Evolutionary conservation across 92 coral and sea anemone species (phyloP).

Genomic region (Epizoanthus illoricatus): DNA sequence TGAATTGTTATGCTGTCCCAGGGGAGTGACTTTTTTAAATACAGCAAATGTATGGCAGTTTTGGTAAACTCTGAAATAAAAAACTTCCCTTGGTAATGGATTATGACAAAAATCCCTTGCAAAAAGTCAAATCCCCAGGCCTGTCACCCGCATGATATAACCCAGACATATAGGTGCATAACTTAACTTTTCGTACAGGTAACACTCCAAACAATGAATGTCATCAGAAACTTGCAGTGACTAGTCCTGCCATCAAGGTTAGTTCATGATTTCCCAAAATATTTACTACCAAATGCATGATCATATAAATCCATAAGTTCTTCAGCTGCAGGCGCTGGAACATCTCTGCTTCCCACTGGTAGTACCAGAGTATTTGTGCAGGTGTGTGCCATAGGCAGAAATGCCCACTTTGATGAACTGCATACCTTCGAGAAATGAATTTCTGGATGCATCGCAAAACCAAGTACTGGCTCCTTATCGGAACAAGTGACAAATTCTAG

Average conservation of each 20-base stretch:
- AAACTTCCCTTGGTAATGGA: not conserved
- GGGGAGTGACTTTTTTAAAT: too few relatives aligned
- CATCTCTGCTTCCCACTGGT: constrained; percentile 22
- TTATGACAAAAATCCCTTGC: too few relatives aligned
- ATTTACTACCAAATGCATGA: constrained; percentile 22
- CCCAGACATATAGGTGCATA: too few relatives aligned
- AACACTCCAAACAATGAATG: not conserved
- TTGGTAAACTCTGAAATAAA: too few relatives aligned
- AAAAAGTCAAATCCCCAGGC: too few relatives aligned
- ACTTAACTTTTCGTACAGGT: too few relatives aligned
- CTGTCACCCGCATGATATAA: too few relatives aligned
- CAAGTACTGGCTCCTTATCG: constrained; percentile 22
- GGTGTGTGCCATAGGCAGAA: constrained; percentile 5
- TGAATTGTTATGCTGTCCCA: too few relatives aligned
- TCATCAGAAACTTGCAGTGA: not conserved
- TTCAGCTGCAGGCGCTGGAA: not conserved
- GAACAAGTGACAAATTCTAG: constrained; percentile 21
- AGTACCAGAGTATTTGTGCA: constrained; percentile 6
- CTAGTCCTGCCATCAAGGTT: not conserved
- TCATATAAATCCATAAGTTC: constrained; percentile 13
- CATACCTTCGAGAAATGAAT: constrained; percentile 7
- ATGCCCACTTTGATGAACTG: constrained; percentile 29
- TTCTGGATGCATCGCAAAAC: constrained; percentile 21
- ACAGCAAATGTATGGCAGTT: too few relatives aligned
- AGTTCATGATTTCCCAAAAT: constrained; percentile 17